phyloP scores from a whole-genome alignment of 2,888 invertebrate species.

The Coenonympha glycerion region DNA sequence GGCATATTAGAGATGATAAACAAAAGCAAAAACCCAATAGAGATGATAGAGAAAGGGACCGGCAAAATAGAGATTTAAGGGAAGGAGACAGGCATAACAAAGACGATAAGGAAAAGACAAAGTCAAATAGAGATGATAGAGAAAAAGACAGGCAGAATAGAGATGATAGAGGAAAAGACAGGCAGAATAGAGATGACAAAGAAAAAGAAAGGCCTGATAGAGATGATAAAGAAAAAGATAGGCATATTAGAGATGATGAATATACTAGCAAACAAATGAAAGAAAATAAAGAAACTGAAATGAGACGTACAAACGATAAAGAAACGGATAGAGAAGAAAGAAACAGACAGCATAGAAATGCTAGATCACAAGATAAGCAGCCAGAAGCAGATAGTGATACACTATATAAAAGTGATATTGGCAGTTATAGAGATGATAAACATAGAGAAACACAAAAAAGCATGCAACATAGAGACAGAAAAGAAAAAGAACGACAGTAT shows the following conservation, averaged over 20 bases:
- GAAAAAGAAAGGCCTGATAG: neutral
- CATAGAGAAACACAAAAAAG: conserved; percentile 1
- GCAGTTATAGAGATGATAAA: conserved; percentile 19
- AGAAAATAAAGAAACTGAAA: conserved; percentile 33
- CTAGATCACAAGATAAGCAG: conserved; percentile 17
- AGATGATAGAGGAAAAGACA: neutral
- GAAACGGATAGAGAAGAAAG: conserved; percentile 24
- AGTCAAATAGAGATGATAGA: neutral
- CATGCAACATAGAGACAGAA: conserved; percentile 12
- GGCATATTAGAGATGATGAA: neutral
- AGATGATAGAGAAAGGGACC: neutral
- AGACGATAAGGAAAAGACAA: neutral
- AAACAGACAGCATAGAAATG: conserved; percentile 8
- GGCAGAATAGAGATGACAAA: too few relatives aligned
- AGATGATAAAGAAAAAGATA: neutral
- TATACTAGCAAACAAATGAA: conserved; percentile 41
- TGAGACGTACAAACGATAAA: conserved; percentile 36
- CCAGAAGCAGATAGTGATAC: too few relatives aligned
- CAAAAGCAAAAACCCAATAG: neutral
- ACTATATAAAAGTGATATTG: too few relatives aligned
- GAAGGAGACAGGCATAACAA: neutral
- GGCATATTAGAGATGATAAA: neutral
- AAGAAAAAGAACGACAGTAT: conserved; percentile 4
- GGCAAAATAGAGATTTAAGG: neutral
- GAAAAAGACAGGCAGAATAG: neutral